Percentiles rank a stretch among this genome's conserved stretches.
Evolutionary conservation across 2,888 invertebrate genomes (phyloP).

Genomic region (Pachycephus smyrnensis): DNA sequence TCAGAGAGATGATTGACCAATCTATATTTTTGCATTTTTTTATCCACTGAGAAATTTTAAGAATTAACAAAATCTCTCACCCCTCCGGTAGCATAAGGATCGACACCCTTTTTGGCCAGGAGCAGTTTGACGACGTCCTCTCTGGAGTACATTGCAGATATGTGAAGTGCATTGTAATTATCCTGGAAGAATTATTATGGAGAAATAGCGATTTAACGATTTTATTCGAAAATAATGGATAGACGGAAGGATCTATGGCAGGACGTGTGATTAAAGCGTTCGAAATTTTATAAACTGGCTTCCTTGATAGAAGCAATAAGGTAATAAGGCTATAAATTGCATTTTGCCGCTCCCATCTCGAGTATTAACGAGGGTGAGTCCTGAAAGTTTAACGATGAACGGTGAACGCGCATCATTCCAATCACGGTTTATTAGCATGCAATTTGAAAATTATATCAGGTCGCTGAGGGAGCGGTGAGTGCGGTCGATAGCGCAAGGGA

Average conservation of each 20-base stretch:
- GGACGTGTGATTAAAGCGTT: background rate
- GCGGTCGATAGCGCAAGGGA: conserved; percentile 1
- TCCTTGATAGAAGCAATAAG: conserved; percentile 32
- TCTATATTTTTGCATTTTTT: background rate
- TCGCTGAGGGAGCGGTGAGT: conserved; percentile 41
- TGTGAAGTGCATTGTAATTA: conserved; percentile 94
- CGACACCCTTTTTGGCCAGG: conserved; percentile 88
- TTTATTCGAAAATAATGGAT: background rate
- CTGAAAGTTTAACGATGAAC: conserved; percentile 11
- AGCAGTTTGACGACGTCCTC: conserved; percentile 95
- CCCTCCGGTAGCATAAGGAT: conserved; percentile 93
- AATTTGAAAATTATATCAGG: conserved; percentile 58
- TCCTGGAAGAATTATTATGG: conserved; percentile 76
- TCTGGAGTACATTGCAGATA: conserved; percentile 93
- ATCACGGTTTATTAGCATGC: conserved; percentile 57
- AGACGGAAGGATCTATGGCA: background rate
- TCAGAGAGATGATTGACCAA: background rate
- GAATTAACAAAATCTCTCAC: conserved; percentile 69
- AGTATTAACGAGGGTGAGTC: conserved; percentile 28
- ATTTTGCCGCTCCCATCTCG: conserved; percentile 49
- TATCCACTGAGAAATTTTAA: background rate
- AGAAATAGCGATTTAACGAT: conserved; percentile 8
- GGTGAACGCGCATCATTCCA: conserved; percentile 36
- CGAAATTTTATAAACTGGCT: background rate
- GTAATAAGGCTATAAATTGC: conserved; percentile 44